phyloP scores from a whole-genome alignment of 2,888 invertebrate genomes.

The Caenorhabditis sp. region DNA sequence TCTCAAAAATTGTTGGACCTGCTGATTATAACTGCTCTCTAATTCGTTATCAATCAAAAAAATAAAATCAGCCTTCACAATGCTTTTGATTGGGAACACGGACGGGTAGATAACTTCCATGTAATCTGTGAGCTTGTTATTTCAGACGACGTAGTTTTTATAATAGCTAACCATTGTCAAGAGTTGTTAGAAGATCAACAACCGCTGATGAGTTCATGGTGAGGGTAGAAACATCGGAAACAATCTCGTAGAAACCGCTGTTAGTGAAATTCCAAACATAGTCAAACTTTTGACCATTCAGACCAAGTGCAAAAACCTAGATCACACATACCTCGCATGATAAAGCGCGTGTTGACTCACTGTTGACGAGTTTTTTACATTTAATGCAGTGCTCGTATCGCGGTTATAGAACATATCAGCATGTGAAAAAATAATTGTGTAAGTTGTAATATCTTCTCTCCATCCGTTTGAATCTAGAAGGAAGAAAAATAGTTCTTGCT shows the following conservation, averaged over 20 bases:
- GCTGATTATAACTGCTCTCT: neutral
- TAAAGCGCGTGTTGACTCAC: neutral
- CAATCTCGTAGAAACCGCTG: slow-evolving; percentile 46
- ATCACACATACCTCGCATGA: neutral
- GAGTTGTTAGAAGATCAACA: slow-evolving; percentile 14
- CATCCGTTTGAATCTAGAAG: slow-evolving; percentile 55
- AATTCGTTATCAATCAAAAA: slow-evolving; percentile 40
- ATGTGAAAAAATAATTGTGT: slow-evolving; percentile 58
- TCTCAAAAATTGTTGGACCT: slow-evolving; percentile 28
- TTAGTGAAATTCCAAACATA: slow-evolving; percentile 54
- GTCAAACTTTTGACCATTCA: slow-evolving; percentile 19
- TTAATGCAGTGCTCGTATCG: slow-evolving; percentile 38
- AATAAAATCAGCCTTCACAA: slow-evolving; percentile 39
- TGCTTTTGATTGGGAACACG: neutral
- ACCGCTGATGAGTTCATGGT: slow-evolving; percentile 20
- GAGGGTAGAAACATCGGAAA: slow-evolving; percentile 20
- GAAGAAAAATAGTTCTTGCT: slow-evolving; percentile 57
- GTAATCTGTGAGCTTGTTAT: slow-evolving; percentile 35
- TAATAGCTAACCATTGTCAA: slow-evolving; percentile 44
- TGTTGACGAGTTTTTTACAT: slow-evolving; percentile 36
- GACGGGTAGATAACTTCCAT: slow-evolving; percentile 49
- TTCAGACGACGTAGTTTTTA: neutral
- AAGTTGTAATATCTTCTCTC: slow-evolving; percentile 58
- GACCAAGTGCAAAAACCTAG: slow-evolving; percentile 42
- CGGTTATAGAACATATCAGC: slow-evolving; percentile 45